Evolutionary conservation across 2,797 vertebrate genomes (phyloP).

Genomic region (Oreonectes daqikongensis): DNA sequence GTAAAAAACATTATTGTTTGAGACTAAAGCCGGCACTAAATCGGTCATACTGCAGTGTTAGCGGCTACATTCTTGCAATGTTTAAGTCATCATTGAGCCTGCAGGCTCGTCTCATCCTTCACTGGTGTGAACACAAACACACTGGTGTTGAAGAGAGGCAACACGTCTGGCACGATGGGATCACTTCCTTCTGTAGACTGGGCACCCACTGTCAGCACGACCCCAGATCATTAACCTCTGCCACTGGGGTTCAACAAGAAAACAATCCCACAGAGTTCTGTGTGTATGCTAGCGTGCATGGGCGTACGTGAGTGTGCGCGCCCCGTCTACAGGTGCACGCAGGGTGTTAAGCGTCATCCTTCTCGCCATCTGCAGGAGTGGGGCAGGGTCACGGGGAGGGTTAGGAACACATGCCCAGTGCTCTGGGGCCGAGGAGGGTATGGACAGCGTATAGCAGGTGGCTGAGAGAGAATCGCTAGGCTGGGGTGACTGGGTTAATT

Average conservation of each 20-base stretch:
- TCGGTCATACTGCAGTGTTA: slow-evolving; percentile 10
- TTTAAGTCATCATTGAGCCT: slow-evolving; percentile 43
- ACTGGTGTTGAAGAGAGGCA: slow-evolving; percentile 58
- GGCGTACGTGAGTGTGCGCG: slow-evolving; percentile 57
- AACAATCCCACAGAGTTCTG: slow-evolving; percentile 81
- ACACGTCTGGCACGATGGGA: slow-evolving; percentile 74
- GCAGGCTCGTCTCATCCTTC: slow-evolving; percentile 28
- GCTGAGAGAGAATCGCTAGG: slow-evolving; percentile 56
- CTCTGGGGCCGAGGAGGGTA: slow-evolving; percentile 63
- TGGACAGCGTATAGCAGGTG: slow-evolving; percentile 75
- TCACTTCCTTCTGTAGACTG: slow-evolving; percentile 84
- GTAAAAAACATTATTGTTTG: slow-evolving; percentile 44
- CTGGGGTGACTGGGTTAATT: slow-evolving; percentile 68
- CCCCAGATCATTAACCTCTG: slow-evolving; percentile 88
- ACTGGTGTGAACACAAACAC: slow-evolving; percentile 59
- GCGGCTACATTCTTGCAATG: slow-evolving; percentile 24
- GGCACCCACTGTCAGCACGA: slow-evolving; percentile 84
- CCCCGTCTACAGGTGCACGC: slow-evolving; percentile 75
- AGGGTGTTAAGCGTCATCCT: slow-evolving; percentile 78
- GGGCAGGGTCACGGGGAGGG: slow-evolving; percentile 79
- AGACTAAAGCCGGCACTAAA: slow-evolving; percentile 18
- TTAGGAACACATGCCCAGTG: slow-evolving; percentile 79
- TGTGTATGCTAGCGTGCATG: slow-evolving; percentile 59
- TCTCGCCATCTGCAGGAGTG: slow-evolving; percentile 75
- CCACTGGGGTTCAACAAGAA: slow-evolving; percentile 80